Evolutionary conservation across 2,888 invertebrate species (phyloP).

Genomic region (Herminia tarsipennalis): DNA sequence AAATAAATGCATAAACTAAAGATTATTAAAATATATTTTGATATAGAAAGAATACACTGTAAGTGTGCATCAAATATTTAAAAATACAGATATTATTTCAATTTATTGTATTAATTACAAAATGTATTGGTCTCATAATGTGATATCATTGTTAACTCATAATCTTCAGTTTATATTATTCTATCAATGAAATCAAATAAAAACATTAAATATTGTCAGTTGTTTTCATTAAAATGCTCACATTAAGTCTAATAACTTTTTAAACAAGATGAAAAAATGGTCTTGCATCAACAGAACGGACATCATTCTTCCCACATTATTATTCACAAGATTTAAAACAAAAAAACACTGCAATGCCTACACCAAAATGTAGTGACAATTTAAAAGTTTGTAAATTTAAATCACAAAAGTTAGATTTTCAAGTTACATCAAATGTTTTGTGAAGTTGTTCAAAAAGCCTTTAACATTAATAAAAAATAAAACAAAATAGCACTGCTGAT

Average conservation of each 20-base stretch:
- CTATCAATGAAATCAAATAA: conserved; percentile 24
- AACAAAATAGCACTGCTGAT: conserved; percentile 30
- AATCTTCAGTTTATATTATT: conserved; percentile 30
- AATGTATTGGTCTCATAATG: conserved; percentile 74
- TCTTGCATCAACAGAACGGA: too few species aligned
- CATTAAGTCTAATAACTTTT: too few species aligned
- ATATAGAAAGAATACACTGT: conserved; percentile 17
- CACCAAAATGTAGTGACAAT: not conserved
- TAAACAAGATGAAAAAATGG: too few species aligned
- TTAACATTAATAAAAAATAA: conserved; percentile 13
- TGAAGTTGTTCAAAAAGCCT: too few species aligned
- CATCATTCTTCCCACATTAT: too few species aligned
- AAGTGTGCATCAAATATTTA: conserved; percentile 14
- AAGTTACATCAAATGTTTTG: too few species aligned
- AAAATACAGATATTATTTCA: conserved; percentile 21
- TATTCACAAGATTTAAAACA: too few species aligned
- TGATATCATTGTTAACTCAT: conserved; percentile 60
- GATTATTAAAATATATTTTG: conserved; percentile 35
- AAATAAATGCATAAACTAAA: conserved; percentile 4
- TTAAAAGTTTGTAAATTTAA: not conserved
- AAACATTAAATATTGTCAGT: conserved; percentile 16
- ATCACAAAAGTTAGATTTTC: not conserved
- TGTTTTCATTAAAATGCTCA: not conserved
- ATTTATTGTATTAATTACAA: conserved; percentile 39
- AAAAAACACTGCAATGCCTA: too few species aligned